These are phyloP conservation scores for Sacculina carcini DNA, from an alignment of 2,888 invertebrate genomes.

Conservation along the genomic window DNA sequence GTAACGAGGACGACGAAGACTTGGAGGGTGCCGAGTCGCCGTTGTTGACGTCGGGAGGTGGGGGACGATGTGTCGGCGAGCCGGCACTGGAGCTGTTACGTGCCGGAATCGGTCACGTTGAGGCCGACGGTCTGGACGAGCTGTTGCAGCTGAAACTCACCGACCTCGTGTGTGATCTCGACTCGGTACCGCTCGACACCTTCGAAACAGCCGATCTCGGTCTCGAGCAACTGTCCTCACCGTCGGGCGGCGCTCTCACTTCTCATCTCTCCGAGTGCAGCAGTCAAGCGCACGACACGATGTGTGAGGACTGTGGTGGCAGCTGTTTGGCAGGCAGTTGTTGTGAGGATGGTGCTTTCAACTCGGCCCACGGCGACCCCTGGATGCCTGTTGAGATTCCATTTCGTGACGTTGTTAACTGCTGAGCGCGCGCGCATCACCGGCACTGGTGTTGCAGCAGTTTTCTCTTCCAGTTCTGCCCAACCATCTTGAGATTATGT, in stretches of 20 bases:
- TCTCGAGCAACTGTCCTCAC: slow-evolving; percentile 11
- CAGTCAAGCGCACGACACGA: no score
- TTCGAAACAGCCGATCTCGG: slow-evolving; percentile 13
- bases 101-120: no score
- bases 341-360: no score
- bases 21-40: no score
- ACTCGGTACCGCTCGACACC: slow-evolving; percentile 13
- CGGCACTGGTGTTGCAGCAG: background rate
- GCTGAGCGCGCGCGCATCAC: background rate
- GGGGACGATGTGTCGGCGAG: no score
- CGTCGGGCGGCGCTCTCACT: no score
- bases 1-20: no score
- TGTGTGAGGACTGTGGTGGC: no score
- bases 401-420: background rate
- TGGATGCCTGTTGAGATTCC: background rate
- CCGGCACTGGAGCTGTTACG: background rate
- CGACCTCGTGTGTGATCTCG: slow-evolving; percentile 8
- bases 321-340: no score
- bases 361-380: background rate
- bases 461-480: background rate
- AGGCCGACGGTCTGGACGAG: background rate
- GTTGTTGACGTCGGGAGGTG: no score
- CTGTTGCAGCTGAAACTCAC: background rate
- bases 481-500: background rate
- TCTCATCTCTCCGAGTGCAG: no score